Base-by-base conservation (phyloP, 2,888 invertebrate genomes). In the Sphinx pinastri region DNA sequence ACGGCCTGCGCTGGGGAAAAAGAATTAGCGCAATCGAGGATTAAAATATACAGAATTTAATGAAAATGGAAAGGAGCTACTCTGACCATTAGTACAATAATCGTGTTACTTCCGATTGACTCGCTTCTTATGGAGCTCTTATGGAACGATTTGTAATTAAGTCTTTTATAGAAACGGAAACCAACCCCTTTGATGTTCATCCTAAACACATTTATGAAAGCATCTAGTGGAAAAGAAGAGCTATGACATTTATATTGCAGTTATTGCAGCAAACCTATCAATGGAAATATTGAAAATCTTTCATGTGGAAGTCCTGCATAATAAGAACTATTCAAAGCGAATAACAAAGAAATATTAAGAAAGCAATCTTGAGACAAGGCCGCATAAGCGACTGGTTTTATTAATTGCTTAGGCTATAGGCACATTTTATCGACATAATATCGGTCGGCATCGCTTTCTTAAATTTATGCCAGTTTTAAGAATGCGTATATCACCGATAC, bases 391-490 rank as follows among this genome's bases (percentile, higher is more conserved):
- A 51, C 13, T 16, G 16, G 2, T 3, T 63, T 47, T 16, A 63
- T 13, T 47, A 16, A 13, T 12, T 16, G 16, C 16, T 12, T 47
- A 47, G 47, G 7, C 38, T 45, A 11, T 49, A 19, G 19, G 47
- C 47, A 19, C 8, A 38, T 38, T 49, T 16, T 16, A 11, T 63
- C 6, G 7, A 5, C 6, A 49, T 6, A 49, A 47, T 19, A 47
- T 8, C 7, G 19, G 45, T 68, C 12, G 31, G 25, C 38, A 59
- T 49, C 31, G 67, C 72, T 72, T 72, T 72, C 72, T 68, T 68
- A 68, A 72, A 66, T 16, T 57, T 66, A 70, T 59, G 57, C 67
- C 67, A 52, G 69, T 67, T 68, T 54, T 38, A 7, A n/a, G 66
- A 69, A 68, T 49, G 31, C 54, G 25, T 55, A 68, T 68, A 59